A percentile compares a stretch with the other conserved stretches of the same genome.
Evolutionary conservation across 2,888 invertebrate genomes (phyloP).

Genomic region (Lobophora halterata): DNA sequence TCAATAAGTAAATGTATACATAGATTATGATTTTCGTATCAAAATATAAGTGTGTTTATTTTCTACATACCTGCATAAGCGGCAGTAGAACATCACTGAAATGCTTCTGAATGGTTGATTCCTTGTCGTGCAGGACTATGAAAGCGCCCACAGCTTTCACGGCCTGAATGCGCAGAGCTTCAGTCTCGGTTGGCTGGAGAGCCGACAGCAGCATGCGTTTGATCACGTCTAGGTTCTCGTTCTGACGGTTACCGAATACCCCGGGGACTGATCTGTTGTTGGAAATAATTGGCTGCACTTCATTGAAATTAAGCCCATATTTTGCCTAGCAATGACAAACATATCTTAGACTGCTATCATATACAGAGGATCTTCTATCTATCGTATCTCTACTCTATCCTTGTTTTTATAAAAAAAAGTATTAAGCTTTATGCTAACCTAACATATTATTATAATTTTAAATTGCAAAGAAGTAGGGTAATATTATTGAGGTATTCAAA

Average conservation of each 20-base stretch:
- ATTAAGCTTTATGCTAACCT: no score
- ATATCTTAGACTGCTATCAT: no score
- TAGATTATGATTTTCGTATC: no score
- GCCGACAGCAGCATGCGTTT: conserved; percentile 96
- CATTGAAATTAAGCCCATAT: neutral
- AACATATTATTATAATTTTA: no score
- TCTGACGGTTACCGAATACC: conserved; percentile 97
- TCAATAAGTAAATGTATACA: no score
- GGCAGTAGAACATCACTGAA: conserved; percentile 92
- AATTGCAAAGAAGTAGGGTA: no score
- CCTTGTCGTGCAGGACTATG: conserved; percentile 95
- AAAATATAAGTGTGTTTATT: no score
- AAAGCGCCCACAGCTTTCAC: conserved; percentile 93
- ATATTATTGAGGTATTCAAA: no score
- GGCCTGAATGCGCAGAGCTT: conserved; percentile 89
- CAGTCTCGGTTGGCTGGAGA: conserved; percentile 85
- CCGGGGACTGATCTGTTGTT: conserved; percentile 91
- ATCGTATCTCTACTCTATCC: no score
- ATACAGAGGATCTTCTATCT: no score
- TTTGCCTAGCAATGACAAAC: neutral
- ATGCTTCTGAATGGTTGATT: conserved; percentile 92
- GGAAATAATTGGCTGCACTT: neutral
- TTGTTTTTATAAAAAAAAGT: no score
- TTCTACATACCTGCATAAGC: conserved; percentile 84
- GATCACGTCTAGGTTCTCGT: conserved; percentile 94